phyloP scores from a whole-genome alignment of 2,888 invertebrate genomes.

The Ormyrus pomaceus region DNA sequence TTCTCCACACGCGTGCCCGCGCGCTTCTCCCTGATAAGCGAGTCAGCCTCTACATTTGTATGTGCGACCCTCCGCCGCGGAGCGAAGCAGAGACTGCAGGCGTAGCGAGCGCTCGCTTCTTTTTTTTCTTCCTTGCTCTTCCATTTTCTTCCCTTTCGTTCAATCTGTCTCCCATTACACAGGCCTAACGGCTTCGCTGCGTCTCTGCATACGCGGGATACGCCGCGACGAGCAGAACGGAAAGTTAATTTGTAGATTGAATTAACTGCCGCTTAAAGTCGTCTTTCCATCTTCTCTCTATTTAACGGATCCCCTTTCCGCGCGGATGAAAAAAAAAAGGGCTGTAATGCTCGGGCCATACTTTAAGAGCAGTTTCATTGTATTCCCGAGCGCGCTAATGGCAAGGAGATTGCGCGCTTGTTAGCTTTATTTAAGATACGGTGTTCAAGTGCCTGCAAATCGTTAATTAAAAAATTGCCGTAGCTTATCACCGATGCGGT shows the following conservation, averaged over 20 bases:
- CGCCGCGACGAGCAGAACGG: constrained; percentile 8
- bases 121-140: constrained; percentile 10
- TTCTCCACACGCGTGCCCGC: constrained; percentile 7
- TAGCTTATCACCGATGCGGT: not conserved
- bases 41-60: not conserved
- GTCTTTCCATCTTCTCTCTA: constrained; percentile 3
- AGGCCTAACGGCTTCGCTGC: not conserved
- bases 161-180: constrained; percentile 37
- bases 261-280: constrained; percentile 60
- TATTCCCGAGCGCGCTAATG: constrained; percentile 1
- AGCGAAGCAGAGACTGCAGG: not conserved
- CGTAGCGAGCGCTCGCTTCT: no score
- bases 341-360: constrained; percentile 10
- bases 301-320: constrained; percentile 11
- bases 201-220: no score
- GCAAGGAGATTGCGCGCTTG: constrained; percentile 33
- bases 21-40: constrained; percentile 8
- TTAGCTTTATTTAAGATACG: constrained; percentile 29
- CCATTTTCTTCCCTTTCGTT: constrained; percentile 29
- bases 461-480: constrained; percentile 7
- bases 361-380: constrained; percentile 37
- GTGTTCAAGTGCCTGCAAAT: not conserved
- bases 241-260: constrained; percentile 61
- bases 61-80: not conserved
- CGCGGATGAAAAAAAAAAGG: not conserved